These are phyloP conservation scores for Neolamprologus variostigma DNA, from an alignment of 2,113 vertebrate species.

Conservation along the genomic window DNA sequence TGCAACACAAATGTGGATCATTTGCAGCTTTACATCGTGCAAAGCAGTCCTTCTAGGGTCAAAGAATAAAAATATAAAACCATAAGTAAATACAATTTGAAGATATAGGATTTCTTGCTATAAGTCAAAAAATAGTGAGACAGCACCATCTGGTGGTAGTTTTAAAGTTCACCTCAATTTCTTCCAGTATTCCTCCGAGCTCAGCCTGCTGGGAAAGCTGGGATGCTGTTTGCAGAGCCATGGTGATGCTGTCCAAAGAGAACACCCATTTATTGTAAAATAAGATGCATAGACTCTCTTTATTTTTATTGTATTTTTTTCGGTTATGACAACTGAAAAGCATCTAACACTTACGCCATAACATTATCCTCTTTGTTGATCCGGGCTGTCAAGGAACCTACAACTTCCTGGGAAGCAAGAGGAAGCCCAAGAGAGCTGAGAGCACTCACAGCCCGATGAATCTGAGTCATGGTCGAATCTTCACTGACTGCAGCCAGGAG, in stretches of 20 bases:
- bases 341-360: constrained; percentile 83
- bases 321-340: background rate
- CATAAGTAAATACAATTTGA: background rate
- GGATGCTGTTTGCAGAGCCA: constrained; percentile 86
- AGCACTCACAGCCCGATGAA: constrained; percentile 86
- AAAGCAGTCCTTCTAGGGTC: background rate
- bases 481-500: constrained; percentile 90
- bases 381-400: constrained; percentile 80
- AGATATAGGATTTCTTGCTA: background rate
- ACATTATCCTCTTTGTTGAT: constrained; percentile 94
- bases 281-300: background rate
- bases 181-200: constrained; percentile 87
- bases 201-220: constrained; percentile 91
- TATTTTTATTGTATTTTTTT: background rate
- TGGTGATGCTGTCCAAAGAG: constrained; percentile 76
- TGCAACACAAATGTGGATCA: background rate
- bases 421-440: constrained; percentile 87
- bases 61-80: background rate
- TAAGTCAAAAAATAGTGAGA: accelerated
- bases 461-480: constrained; percentile 86
- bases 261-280: background rate
- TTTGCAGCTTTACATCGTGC: accelerated
- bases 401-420: constrained; percentile 87
- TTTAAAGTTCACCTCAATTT: constrained; percentile 84
- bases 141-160: constrained; percentile 34